Percentiles rank a stretch among this genome's conserved stretches.
Conservation (phyloP, 2,113 vertebrate species). For the Ailurus styani region DNA sequence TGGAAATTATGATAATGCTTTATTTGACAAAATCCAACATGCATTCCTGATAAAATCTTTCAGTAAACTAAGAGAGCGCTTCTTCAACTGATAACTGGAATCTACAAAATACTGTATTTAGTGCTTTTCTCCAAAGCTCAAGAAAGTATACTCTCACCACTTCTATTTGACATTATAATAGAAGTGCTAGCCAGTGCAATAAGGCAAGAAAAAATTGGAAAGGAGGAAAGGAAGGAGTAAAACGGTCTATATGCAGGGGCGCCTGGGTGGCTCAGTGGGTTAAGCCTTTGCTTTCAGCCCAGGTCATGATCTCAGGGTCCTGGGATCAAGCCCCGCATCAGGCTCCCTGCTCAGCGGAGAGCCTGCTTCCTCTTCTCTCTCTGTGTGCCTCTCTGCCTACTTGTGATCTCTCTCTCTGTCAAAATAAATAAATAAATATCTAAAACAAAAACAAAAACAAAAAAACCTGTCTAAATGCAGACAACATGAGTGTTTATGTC, state of each 20-base stretch:
- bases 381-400: too few species aligned
- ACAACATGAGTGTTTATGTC: not conserved
- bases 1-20: not conserved
- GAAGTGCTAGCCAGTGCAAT: not conserved
- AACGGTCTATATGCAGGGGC: not conserved
- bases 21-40: not conserved
- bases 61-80: not conserved
- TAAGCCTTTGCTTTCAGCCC: too few species aligned
- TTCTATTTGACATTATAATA: not conserved
- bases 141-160: not conserved
- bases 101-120: not conserved
- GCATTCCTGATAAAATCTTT: not conserved
- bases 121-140: not conserved
- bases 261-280: too few species aligned
- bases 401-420: too few species aligned
- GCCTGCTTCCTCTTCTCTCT: too few species aligned
- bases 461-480: not conserved
- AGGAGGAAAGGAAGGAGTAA: not conserved
- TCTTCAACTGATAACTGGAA: not conserved
- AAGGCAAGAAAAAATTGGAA: slow-evolving; percentile 12
- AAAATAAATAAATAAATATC: too few species aligned
- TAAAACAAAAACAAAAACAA: too few species aligned
- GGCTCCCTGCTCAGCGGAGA: too few species aligned
- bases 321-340: too few species aligned
- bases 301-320: too few species aligned